Conservation (phyloP, 2,113 vertebrate species). For the Okapia johnstoni region DNA sequence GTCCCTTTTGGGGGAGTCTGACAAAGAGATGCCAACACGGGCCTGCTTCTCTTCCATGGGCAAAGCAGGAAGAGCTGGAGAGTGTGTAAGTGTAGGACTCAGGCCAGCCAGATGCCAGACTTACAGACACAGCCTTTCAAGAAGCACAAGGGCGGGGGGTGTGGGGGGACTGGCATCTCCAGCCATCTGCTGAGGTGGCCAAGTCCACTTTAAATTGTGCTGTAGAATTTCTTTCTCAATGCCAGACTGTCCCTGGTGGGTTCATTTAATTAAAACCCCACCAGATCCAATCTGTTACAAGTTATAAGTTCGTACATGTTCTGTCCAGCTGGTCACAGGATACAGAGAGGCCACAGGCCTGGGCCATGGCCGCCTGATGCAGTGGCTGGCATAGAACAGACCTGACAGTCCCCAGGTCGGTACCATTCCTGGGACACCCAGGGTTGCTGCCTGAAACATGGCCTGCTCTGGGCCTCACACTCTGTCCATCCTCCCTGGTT, state of each 20-base stretch:
- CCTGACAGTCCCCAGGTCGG: background rate
- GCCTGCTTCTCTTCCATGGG: background rate
- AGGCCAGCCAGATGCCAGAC: background rate
- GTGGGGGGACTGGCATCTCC: background rate
- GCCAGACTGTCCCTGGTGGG: background rate
- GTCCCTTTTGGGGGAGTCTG: background rate
- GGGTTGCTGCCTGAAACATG: background rate
- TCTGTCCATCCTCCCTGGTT: background rate
- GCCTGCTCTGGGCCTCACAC: rapidly evolving
- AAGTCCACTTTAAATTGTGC: background rate
- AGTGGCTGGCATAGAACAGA: background rate
- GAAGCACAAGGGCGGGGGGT: background rate
- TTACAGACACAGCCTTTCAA: background rate
- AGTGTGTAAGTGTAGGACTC: background rate
- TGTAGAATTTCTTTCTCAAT: background rate
- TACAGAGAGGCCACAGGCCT: background rate
- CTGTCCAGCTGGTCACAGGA: background rate
- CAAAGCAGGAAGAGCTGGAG: background rate
- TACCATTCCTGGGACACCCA: background rate
- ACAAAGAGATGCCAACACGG: background rate
- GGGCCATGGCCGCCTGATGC: background rate
- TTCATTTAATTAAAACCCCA: slow-evolving; percentile 48
- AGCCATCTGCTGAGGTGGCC: background rate
- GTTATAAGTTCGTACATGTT: background rate
- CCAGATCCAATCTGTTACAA: background rate